Evolutionary conservation across 2,888 invertebrate genomes (phyloP).

Genomic region (Tipula helvola): DNA sequence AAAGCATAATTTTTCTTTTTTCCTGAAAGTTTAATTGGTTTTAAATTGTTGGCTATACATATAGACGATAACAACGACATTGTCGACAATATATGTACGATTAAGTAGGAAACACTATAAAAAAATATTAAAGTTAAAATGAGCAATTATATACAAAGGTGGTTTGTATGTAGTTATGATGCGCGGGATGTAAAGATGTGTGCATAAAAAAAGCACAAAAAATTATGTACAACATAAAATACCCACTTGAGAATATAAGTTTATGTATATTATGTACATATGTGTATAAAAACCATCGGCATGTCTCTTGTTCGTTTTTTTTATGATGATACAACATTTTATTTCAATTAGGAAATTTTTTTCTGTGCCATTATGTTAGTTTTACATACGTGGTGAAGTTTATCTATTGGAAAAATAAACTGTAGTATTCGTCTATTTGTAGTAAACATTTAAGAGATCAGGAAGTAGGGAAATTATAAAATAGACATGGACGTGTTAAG

Average conservation of each 20-base stretch:
- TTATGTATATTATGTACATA: background rate
- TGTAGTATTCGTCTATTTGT: background rate
- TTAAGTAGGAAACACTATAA: background rate
- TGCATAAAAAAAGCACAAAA: background rate
- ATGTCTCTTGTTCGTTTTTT: background rate
- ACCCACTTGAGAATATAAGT: background rate
- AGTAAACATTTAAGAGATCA: background rate
- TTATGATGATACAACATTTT: background rate
- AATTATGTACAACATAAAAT: background rate
- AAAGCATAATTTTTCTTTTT: background rate
- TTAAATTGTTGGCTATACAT: background rate
- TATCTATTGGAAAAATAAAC: background rate
- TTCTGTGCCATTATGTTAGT: background rate
- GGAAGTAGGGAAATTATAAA: background rate
- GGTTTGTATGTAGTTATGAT: background rate
- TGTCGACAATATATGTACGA: background rate
- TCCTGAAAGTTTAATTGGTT: background rate
- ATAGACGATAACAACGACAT: background rate
- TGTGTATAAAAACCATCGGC: background rate
- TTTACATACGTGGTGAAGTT: background rate
- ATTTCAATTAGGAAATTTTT: background rate
- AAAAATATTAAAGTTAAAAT: background rate
- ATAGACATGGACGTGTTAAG: background rate
- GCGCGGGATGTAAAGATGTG: background rate
- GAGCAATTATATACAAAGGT: background rate